Evolutionary conservation across 2,888 invertebrate genomes (phyloP), one percentile per base, ranked within the genome.

Genomic region (Malachius bipustulatus): DNA sequence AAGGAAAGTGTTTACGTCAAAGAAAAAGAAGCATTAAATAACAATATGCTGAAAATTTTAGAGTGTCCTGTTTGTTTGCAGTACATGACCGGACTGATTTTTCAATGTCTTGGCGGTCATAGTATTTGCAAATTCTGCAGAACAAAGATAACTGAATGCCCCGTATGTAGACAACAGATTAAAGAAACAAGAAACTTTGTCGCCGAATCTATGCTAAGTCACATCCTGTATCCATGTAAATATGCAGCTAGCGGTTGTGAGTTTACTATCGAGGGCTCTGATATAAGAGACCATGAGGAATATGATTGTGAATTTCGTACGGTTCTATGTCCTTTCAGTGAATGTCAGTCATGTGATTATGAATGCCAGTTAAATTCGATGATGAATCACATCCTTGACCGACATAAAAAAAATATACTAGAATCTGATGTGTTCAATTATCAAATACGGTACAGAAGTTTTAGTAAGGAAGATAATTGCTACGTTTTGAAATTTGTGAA

Each of bases 11-110:
- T n/a, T n/a, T n/a, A n/a, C n/a, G n/a, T n/a, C n/a, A n/a, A n/a
- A n/a, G n/a, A n/a, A n/a, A n/a, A n/a, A n/a, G n/a, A n/a, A n/a
- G n/a, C n/a, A n/a, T n/a, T 10, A 4, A 34, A 37, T 14, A 10
- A 29, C 4, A 27, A n/a, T n/a, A 37, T 37, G 37, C 28, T 37
- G 34, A 41, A 39, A 31, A 33, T 39, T 12, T 26, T 60, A 3
- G 59, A 59, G 43, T 60, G 60, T 42, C 58, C 57, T 2, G 50
- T 59, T 6, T 60, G 60, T 40, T 45, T 56, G 24, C 51, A 55
- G 13, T 54, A 56, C 31, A 56, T 60, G 52, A 41, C 53, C 2
- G 54, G 58, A 2, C 59, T 59, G 1, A 61, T 61, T 36, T 49
- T 42, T 27, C 56, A 58, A 42, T 61, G 60, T 41, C 31, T 42